Percentiles rank a stretch among this genome's conserved stretches.
Evolutionary conservation across 92 coral and sea anemone genomes (phyloP).

Genomic region (Zoanthus sociatus): DNA sequence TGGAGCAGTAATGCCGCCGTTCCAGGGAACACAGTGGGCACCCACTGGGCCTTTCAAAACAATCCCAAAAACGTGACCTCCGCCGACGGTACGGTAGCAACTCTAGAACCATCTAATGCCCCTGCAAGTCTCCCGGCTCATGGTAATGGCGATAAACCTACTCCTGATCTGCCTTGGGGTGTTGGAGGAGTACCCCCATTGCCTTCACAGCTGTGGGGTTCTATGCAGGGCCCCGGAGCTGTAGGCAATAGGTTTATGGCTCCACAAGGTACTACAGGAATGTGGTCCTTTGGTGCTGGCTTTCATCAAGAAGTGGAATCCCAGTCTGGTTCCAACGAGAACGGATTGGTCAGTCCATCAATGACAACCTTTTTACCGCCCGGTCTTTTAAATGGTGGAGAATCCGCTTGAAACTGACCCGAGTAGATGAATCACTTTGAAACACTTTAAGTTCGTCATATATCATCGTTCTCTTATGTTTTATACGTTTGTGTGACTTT

Average conservation of each 20-base stretch:
- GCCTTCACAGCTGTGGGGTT: constrained; percentile 93
- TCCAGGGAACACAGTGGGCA: constrained; percentile 71
- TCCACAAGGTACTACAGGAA: constrained; percentile 74
- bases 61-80: constrained; percentile 19
- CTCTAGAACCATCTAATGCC: constrained; percentile 33
- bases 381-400: constrained; percentile 97
- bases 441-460: constrained; percentile 47
- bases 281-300: constrained; percentile 89
- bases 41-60: constrained; percentile 77
- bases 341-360: constrained; percentile 96
- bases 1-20: constrained; percentile 83
- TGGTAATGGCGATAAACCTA: constrained; percentile 36
- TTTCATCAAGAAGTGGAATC: constrained; percentile 84
- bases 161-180: constrained; percentile 81
- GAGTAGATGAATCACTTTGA: constrained; percentile 23
- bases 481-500: constrained; percentile 68
- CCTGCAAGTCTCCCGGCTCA: constrained; percentile 31
- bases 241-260: constrained; percentile 70
- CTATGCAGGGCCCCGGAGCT: constrained; percentile 70
- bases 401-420: constrained; percentile 72
- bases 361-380: constrained; percentile 99
- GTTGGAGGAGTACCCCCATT: constrained; percentile 59
- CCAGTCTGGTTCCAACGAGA: constrained; percentile 84
- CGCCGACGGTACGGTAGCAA: constrained; percentile 19
- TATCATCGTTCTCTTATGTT: constrained; percentile 70